phyloP scores from a whole-genome alignment of 2,113 vertebrate species.

The Neodon shergylaensis region DNA sequence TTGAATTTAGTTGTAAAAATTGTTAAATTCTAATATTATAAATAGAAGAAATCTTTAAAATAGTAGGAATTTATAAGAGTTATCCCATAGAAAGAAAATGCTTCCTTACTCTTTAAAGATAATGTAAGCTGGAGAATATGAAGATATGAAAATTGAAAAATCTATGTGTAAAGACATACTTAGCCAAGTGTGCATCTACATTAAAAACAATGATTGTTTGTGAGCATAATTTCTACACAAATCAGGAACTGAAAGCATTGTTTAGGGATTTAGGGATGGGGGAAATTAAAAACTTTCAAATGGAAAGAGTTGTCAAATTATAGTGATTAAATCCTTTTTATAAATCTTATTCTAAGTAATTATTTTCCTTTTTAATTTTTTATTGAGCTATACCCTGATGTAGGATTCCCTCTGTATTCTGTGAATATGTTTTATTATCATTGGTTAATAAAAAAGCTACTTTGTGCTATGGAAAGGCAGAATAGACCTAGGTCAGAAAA shows the following conservation, averaged over 20 bases:
- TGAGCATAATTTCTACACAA: background rate
- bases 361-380: too few relatives aligned
- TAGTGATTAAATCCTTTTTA: background rate
- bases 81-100: background rate
- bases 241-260: slow-evolving; percentile 26
- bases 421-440: too few relatives aligned
- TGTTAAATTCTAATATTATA: background rate
- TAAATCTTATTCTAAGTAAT: too few relatives aligned
- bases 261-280: slow-evolving; percentile 41
- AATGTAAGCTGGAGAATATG: slow-evolving; percentile 6
- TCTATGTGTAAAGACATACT: slow-evolving; percentile 31
- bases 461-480: too few relatives aligned
- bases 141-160: background rate
- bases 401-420: too few relatives aligned
- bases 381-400: too few relatives aligned
- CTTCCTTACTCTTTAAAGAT: background rate
- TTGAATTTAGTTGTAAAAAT: background rate
- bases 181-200: background rate
- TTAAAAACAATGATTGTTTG: slow-evolving; percentile 20
- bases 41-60: background rate
- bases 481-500: too few relatives aligned
- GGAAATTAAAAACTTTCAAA: background rate
- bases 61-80: background rate
- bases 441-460: too few relatives aligned
- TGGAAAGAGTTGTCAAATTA: slow-evolving; percentile 27